These are phyloP conservation scores for Rhyacophila evoluta DNA, from an alignment of 2,888 invertebrate genomes.

Conservation along the genomic window DNA sequence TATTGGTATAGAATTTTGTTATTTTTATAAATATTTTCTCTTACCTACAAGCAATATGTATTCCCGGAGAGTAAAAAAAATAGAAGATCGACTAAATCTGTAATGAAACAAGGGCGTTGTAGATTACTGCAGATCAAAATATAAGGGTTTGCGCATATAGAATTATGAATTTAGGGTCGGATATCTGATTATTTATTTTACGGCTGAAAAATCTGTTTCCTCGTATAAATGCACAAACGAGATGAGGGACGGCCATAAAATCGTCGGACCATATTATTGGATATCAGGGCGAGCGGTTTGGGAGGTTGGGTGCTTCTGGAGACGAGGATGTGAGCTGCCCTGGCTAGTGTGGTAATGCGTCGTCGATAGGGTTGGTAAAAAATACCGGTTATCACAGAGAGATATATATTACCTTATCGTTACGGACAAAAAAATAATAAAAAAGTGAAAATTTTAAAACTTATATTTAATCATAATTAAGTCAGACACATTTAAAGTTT, in stretches of 20 bases:
- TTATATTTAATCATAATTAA: too few species aligned
- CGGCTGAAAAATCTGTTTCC: conserved; percentile 54
- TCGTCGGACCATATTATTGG: conserved; percentile 54
- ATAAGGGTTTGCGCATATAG: conserved; percentile 21
- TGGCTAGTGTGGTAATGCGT: background rate
- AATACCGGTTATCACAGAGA: background rate
- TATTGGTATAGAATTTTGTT: too few species aligned
- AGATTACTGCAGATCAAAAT: background rate
- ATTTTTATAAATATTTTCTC: background rate
- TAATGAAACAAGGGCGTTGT: conserved; percentile 22
- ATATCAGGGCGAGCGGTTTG: conserved; percentile 35
- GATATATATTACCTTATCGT: too few species aligned
- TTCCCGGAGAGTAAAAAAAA: background rate
- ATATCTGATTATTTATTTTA: conserved; percentile 54
- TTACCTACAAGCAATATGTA: background rate
- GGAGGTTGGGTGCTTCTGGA: conserved; percentile 23
- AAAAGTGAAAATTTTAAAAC: too few species aligned
- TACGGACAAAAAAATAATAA: too few species aligned
- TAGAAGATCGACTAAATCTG: background rate
- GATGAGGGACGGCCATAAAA: conserved; percentile 53
- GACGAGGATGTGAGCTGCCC: conserved; percentile 17
- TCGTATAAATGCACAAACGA: conserved; percentile 53
- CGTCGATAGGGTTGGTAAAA: background rate
- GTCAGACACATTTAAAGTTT: too few species aligned
- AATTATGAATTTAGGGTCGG: conserved; percentile 45